Conservation (phyloP, 2,888 invertebrate species). For the Epirrita christyi region DNA sequence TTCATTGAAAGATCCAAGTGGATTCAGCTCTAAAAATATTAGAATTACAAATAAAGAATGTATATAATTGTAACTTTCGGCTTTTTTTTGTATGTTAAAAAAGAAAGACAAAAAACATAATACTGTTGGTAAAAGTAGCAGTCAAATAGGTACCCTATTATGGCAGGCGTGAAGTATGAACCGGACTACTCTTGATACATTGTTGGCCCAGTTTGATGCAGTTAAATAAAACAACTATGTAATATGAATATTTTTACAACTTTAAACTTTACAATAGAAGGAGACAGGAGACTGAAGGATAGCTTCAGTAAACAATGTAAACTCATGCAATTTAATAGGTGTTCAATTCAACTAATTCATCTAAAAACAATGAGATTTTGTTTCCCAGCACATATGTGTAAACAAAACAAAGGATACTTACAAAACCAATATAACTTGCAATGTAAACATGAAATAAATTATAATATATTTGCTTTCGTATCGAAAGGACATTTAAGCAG, state of each 20-base stretch:
- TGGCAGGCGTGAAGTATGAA: too few relatives aligned
- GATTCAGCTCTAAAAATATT: too few relatives aligned
- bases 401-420: constrained; percentile 24
- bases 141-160: too few relatives aligned
- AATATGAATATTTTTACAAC: constrained; percentile 63
- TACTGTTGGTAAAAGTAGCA: too few relatives aligned
- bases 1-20: too few relatives aligned
- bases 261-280: constrained; percentile 57
- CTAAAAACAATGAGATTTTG: constrained; percentile 22
- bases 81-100: too few relatives aligned
- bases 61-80: too few relatives aligned
- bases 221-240: constrained; percentile 45
- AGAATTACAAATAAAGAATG: too few relatives aligned
- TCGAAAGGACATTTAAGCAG: too few relatives aligned
- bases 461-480: constrained; percentile 26
- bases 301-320: constrained; percentile 30
- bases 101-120: too few relatives aligned
- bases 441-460: constrained; percentile 31
- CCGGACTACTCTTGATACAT: not conserved
- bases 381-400: constrained; percentile 1
- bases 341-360: constrained; percentile 4
- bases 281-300: constrained; percentile 47
- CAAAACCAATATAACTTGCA: constrained; percentile 27
- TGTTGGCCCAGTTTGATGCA: not conserved
- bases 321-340: constrained; percentile 1